A percentile compares a stretch with the other conserved stretches of the same genome.
phyloP scores from a whole-genome alignment of 2,797 vertebrate species.

The Channallabes apus region DNA sequence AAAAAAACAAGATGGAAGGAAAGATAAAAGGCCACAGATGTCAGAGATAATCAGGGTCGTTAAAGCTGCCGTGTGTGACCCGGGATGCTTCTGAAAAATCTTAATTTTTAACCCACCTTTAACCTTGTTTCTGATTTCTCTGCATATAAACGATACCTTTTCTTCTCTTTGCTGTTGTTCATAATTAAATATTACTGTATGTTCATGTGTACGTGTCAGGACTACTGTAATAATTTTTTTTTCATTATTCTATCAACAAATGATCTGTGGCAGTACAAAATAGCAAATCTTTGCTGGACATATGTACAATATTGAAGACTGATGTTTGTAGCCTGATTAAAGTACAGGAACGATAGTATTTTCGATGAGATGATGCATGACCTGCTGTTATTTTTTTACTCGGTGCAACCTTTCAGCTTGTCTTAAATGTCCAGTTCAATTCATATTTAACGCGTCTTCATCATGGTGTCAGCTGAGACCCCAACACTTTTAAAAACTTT shows the following conservation, averaged over 20 bases:
- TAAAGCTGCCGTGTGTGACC: conserved; percentile 74
- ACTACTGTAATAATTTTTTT: neutral
- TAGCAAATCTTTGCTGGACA: neutral
- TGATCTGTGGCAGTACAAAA: neutral
- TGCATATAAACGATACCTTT: conserved; percentile 14
- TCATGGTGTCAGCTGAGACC: conserved; percentile 21
- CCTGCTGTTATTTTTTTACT: neutral
- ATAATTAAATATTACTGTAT: neutral
- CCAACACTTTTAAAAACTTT: conserved; percentile 40
- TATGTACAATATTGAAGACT: neutral
- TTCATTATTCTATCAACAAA: neutral
- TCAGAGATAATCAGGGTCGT: conserved; percentile 80
- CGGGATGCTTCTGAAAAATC: conserved; percentile 62
- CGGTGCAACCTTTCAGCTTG: neutral
- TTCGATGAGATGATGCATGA: neutral
- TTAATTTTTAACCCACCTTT: conserved; percentile 68
- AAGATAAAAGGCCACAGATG: conserved; percentile 85
- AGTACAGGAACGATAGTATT: neutral
- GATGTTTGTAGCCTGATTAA: too few relatives aligned
- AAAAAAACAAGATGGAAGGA: conserved; percentile 73
- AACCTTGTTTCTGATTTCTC: conserved; percentile 51
- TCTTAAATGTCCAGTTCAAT: conserved; percentile 29
- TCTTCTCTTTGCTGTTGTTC: neutral
- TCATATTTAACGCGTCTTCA: conserved; percentile 3
- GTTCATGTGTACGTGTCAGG: neutral